Evolutionary conservation across 2,797 vertebrate genomes (phyloP).

Genomic region (Pseudopleuronectes americanus): DNA sequence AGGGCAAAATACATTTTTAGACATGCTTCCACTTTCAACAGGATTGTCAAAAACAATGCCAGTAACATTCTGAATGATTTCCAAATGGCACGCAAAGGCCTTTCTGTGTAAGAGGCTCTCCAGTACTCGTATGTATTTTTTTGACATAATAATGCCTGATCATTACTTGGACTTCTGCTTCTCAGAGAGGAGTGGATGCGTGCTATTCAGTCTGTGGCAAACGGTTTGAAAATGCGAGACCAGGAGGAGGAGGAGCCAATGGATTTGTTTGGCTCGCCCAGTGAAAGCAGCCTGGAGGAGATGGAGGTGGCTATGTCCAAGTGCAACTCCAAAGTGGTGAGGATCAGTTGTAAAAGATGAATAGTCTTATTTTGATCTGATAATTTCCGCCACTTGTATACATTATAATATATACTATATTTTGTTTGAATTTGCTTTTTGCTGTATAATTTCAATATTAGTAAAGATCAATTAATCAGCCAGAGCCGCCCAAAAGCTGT

Average conservation of each 20-base stretch:
- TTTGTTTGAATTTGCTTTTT: neutral
- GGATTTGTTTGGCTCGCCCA: slow-evolving; percentile 85
- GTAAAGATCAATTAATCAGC: neutral
- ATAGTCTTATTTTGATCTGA: neutral
- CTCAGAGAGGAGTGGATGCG: slow-evolving; percentile 90
- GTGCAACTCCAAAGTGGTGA: slow-evolving; percentile 86
- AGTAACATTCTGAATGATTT: neutral
- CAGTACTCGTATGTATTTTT: neutral
- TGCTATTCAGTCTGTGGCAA: slow-evolving; percentile 90
- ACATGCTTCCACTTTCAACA: neutral
- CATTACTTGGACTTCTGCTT: slow-evolving; percentile 3
- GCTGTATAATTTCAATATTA: neutral
- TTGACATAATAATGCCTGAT: neutral
- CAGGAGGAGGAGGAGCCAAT: slow-evolving; percentile 81
- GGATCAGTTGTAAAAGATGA: neutral
- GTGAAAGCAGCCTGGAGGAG: slow-evolving; percentile 82
- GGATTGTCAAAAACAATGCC: neutral
- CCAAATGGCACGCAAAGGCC: neutral
- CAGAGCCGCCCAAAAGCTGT: too few relatives aligned
- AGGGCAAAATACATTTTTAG: neutral
- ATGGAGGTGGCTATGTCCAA: slow-evolving; percentile 89
- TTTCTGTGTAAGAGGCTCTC: neutral
- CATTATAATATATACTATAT: too few relatives aligned
- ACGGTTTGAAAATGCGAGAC: slow-evolving; percentile 86
- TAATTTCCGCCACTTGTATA: too few relatives aligned